Evolutionary conservation across 2,797 vertebrate species (phyloP).

Genomic region (Hydrophis major): DNA sequence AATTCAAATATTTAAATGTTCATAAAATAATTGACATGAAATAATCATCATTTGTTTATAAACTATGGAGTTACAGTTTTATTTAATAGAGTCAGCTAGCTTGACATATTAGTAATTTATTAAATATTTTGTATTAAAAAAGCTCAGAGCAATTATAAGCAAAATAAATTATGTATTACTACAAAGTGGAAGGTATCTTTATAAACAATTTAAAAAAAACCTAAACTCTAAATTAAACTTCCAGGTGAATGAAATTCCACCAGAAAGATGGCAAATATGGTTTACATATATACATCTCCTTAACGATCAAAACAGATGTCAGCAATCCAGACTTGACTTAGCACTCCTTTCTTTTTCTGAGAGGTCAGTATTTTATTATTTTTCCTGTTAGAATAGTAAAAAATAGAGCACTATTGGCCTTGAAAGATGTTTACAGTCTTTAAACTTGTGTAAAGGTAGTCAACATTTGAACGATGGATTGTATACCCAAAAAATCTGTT

Average conservation of each 20-base stretch:
- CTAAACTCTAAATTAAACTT: background rate
- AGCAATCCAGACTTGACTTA: background rate
- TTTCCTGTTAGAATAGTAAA: background rate
- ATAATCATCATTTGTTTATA: slow-evolving; percentile 1
- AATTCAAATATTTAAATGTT: background rate
- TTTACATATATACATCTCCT: background rate
- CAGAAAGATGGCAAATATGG: slow-evolving; percentile 35
- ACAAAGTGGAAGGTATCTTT: slow-evolving; percentile 7
- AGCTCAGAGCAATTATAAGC: background rate
- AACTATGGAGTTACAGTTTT: background rate
- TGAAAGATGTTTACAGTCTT: background rate
- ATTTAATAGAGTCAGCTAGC: background rate
- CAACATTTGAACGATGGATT: slow-evolving; percentile 13
- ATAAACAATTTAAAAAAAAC: background rate
- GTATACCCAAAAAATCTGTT: slow-evolving; percentile 9
- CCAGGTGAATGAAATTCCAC: slow-evolving; percentile 31
- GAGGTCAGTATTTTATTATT: background rate
- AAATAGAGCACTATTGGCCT: background rate
- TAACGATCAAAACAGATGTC: background rate
- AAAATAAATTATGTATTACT: background rate
- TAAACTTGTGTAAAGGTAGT: background rate
- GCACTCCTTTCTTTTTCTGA: background rate
- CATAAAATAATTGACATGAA: slow-evolving; percentile 11
- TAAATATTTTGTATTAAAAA: background rate
- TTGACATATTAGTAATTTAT: background rate